Evolutionary conservation across 2,888 invertebrate species (phyloP), one percentile per base, ranked within the genome.

Genomic region (Patella pellucida): DNA sequence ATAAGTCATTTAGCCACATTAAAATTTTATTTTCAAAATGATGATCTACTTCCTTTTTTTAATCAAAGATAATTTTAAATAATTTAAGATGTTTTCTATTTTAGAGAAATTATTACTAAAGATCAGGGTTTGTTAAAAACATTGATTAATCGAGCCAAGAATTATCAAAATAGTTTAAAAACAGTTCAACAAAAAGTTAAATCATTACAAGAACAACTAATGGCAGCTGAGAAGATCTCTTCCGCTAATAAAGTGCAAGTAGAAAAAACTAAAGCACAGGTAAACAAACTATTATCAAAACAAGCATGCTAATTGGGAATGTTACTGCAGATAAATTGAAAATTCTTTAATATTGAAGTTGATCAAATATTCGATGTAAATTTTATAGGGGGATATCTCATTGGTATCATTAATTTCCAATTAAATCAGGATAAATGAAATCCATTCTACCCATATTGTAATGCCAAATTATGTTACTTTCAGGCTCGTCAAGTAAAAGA

Each of bases 181-280:
- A 76, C 79, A 16, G 82, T 84, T 1, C 83, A 85, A 71, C 75
- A 76, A n/a, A 85, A 84, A 52, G 82, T 84, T 11, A 78, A 80
- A 51, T 83, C 82, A 69, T 73, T 87, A 11, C 79, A 76, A 23
- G 84, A 86, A 74, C 85, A 87, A 75, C 79, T 86, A 50, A 76
- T 78, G n/a, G 84, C 85, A 68, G 84, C 86, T 1, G 84, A 85
- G 72, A 84, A 82, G 67, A 76, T 86, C 12, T 79, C 80, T n/a
- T 62, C 72, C 3, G 83, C 82, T 16, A 84, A 84, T 68, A 84
- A 79, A 67, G 79, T 81, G 12, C 82, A 84, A 71, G 83, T 84
- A 67, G 84, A 84, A 67, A 85, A 82, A 69, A 78, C 82, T n/a
- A 82, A 85, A 56, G 79, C 81, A 77, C 83, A 87, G 84, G 87